Conservation (phyloP, 2,888 invertebrate species). For the Drosophila parthenogenetica region DNA sequence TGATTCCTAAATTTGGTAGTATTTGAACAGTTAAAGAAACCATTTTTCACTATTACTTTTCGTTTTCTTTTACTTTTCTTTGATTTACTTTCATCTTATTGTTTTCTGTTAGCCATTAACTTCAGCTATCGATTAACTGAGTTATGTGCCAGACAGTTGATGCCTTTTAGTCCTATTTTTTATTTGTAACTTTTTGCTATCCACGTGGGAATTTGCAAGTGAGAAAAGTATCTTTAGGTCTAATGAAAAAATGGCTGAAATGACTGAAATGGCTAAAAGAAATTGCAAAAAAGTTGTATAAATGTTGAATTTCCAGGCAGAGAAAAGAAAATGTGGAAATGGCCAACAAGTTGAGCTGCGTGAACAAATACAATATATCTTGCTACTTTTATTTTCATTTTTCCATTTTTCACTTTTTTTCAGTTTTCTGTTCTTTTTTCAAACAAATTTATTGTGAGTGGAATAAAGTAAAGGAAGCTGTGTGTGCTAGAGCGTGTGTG, state of each 20-base stretch:
- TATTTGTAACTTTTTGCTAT: constrained; percentile 22
- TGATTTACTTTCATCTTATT: constrained; percentile 19
- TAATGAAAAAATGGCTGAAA: constrained; percentile 27
- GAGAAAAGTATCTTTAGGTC: constrained; percentile 14
- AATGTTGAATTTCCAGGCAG: constrained; percentile 8
- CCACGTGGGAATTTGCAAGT: constrained; percentile 39
- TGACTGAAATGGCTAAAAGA: too few species aligned
- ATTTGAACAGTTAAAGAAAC: not conserved
- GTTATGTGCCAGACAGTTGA: constrained; percentile 10
- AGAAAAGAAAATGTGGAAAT: constrained; percentile 39
- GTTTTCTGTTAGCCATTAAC: not conserved
- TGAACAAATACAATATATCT: constrained; percentile 32
- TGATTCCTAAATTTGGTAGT: not conserved
- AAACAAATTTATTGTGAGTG: constrained; percentile 23
- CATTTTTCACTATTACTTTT: not conserved
- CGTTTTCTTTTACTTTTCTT: not conserved
- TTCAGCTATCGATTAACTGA: constrained; percentile 46
- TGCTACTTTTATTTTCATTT: constrained; percentile 1
- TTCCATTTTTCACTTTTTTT: not conserved
- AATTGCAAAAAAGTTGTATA: too few species aligned
- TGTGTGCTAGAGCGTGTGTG: constrained; percentile 2
- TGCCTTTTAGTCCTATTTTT: not conserved
- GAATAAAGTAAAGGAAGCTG: constrained; percentile 17
- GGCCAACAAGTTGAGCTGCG: constrained; percentile 49
- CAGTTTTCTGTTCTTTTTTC: constrained; percentile 5